Evolutionary conservation across 2,888 invertebrate species (phyloP).

Genomic region (Idaea dimidiata): DNA sequence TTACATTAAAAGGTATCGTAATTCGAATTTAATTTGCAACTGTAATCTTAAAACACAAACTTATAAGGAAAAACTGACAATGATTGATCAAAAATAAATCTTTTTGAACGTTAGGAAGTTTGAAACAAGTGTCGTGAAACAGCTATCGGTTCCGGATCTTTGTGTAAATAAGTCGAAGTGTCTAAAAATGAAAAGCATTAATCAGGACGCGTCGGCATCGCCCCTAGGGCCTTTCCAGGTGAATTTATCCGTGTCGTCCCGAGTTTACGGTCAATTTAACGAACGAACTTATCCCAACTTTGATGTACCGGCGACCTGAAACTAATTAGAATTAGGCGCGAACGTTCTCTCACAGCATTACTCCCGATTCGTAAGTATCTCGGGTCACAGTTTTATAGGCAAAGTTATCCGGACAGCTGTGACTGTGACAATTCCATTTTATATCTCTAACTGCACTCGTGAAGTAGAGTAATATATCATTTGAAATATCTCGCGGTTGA

Average conservation of each 20-base stretch:
- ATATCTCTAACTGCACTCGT: conserved; percentile 20
- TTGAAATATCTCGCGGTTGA: conserved; percentile 26
- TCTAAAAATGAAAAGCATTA: conserved; percentile 32
- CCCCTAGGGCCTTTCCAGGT: conserved; percentile 43
- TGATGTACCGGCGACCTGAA: conserved; percentile 66
- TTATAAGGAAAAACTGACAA: background rate
- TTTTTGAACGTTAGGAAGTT: conserved; percentile 16
- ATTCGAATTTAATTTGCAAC: background rate
- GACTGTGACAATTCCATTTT: conserved; percentile 37
- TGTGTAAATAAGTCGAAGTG: conserved; percentile 34
- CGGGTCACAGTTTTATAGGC: conserved; percentile 38
- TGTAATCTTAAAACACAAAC: background rate
- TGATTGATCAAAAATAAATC: conserved; percentile 3
- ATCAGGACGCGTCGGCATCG: conserved; percentile 29
- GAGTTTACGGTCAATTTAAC: conserved; percentile 70
- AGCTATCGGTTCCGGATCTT: conserved; percentile 18
- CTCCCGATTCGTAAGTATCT: conserved; percentile 22
- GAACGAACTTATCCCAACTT: conserved; percentile 65
- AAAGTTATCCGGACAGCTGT: conserved; percentile 40
- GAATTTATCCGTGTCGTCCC: conserved; percentile 47
- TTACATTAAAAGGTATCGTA: background rate
- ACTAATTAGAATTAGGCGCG: conserved; percentile 70
- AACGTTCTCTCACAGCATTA: conserved; percentile 45
- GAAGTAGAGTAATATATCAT: conserved; percentile 34
- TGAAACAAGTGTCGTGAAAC: conserved; percentile 18